These are phyloP conservation scores for Ips typographus DNA, from an alignment of 1,140 invertebrate species.

Conservation along the genomic window DNA sequence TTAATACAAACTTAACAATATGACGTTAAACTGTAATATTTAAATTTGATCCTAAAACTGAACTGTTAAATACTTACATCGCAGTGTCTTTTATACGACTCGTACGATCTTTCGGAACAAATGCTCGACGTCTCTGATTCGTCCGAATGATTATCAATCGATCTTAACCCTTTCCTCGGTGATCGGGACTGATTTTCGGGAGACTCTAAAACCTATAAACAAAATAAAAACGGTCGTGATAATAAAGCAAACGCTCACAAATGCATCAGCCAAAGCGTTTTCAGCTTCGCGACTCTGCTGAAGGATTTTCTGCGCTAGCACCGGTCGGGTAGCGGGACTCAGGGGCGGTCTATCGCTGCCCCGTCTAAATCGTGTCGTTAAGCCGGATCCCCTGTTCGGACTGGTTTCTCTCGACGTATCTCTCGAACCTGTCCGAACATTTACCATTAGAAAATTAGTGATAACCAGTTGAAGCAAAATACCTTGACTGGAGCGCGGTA, in stretches of 20 bases:
- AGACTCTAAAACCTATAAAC: background rate
- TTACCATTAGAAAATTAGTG: too few relatives aligned
- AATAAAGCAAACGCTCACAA: constrained; percentile 56
- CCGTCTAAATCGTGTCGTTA: constrained; percentile 48
- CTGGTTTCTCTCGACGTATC: constrained; percentile 71
- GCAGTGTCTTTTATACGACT: constrained; percentile 74
- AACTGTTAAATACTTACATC: constrained; percentile 70
- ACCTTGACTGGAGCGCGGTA: constrained; percentile 68
- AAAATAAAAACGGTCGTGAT: background rate
- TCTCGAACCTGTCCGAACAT: constrained; percentile 52
- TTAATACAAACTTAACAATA: too few relatives aligned
- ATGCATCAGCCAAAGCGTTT: constrained; percentile 73
- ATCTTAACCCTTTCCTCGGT: constrained; percentile 45
- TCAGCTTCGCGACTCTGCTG: constrained; percentile 90
- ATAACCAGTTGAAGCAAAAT: background rate
- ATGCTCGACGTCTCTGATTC: constrained; percentile 94
- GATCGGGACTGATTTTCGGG: constrained; percentile 38
- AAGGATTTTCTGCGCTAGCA: constrained; percentile 79
- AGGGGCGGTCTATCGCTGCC: constrained; percentile 56
- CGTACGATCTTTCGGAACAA: constrained; percentile 79
- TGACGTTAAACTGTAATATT: too few relatives aligned
- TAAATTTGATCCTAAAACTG: constrained; percentile 36
- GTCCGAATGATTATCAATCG: constrained; percentile 58
- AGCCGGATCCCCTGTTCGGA: constrained; percentile 55
- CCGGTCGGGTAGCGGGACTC: constrained; percentile 59